Conservation (phyloP, 1,140 invertebrate species). For the Heterodera schachtii region DNA sequence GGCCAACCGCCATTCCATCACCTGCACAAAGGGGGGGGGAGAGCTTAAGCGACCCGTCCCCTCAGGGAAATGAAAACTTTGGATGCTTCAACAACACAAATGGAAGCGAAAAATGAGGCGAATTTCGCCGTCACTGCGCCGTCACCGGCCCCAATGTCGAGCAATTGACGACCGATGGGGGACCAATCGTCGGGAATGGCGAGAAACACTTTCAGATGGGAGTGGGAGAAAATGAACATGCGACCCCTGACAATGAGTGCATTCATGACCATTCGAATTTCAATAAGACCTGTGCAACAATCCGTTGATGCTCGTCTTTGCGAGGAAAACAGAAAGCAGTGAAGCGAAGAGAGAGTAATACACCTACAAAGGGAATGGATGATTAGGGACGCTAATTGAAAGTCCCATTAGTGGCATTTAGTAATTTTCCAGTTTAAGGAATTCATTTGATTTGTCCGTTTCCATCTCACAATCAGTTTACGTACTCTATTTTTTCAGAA, state of each 20-base stretch:
- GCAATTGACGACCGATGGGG: constrained; percentile 67
- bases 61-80: constrained; percentile 27
- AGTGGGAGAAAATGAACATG: constrained; percentile 85
- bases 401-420: too few species aligned
- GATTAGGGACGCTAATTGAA: background rate
- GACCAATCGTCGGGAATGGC: constrained; percentile 55
- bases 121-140: constrained; percentile 81
- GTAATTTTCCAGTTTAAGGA: too few species aligned
- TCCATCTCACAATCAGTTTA: too few species aligned
- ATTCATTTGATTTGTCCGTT: too few species aligned
- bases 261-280: background rate
- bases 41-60: too few species aligned
- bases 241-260: constrained; percentile 72
- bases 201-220: constrained; percentile 76
- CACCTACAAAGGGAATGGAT: constrained; percentile 69
- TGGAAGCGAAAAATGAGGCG: constrained; percentile 71
- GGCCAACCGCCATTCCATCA: constrained; percentile 58
- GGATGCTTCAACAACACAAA: constrained; percentile 85
- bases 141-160: constrained; percentile 89
- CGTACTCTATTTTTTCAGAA: too few species aligned
- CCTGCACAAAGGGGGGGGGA: constrained; percentile 19
- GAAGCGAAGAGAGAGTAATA: constrained; percentile 76
- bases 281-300: constrained; percentile 73
- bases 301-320: constrained; percentile 81
- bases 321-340: constrained; percentile 77